A percentile compares a stretch with the other conserved stretches of the same genome.
phyloP scores from a whole-genome alignment of 1,140 invertebrate species.

The Asobara japonica region DNA sequence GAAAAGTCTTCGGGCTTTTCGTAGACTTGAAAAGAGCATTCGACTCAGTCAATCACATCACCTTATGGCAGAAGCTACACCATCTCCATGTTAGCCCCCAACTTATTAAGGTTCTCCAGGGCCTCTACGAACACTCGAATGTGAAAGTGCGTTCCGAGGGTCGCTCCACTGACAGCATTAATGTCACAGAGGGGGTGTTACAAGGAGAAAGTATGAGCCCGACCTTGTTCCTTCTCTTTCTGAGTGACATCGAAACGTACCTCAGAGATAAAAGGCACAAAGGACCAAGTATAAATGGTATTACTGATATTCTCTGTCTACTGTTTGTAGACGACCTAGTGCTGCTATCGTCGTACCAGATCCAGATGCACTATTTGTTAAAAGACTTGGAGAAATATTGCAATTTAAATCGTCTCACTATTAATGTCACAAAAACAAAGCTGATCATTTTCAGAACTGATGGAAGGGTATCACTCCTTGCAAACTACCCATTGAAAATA shows the following conservation, averaged over 20 bases:
- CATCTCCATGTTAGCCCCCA: not conserved
- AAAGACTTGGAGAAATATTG: conserved; percentile 35
- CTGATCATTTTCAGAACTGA: conserved; percentile 39
- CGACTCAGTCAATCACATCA: conserved; percentile 20
- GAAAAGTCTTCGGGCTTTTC: conserved; percentile 20
- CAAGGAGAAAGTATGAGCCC: conserved; percentile 35
- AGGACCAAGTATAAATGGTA: conserved; percentile 30
- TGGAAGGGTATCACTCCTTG: too few species aligned
- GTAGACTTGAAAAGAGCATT: conserved; percentile 26
- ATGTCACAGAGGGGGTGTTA: conserved; percentile 30
- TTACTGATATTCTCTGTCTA: conserved; percentile 31
- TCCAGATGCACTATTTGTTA: conserved; percentile 27
- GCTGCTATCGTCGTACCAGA: conserved; percentile 21
- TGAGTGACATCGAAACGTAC: conserved; percentile 35
- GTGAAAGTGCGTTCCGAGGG: not conserved
- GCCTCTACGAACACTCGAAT: not conserved
- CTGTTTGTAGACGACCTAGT: conserved; percentile 41
- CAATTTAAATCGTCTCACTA: conserved; percentile 20
- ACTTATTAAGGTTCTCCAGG: not conserved
- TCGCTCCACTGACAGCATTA: not conserved
- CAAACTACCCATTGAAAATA: too few species aligned
- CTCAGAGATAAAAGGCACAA: conserved; percentile 23
- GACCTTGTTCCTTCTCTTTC: conserved; percentile 33
- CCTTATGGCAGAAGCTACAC: conserved; percentile 9
- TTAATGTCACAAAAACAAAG: conserved; percentile 43